Evolutionary conservation across 2,888 invertebrate species (phyloP).

Genomic region (Lydus trimaculatus): DNA sequence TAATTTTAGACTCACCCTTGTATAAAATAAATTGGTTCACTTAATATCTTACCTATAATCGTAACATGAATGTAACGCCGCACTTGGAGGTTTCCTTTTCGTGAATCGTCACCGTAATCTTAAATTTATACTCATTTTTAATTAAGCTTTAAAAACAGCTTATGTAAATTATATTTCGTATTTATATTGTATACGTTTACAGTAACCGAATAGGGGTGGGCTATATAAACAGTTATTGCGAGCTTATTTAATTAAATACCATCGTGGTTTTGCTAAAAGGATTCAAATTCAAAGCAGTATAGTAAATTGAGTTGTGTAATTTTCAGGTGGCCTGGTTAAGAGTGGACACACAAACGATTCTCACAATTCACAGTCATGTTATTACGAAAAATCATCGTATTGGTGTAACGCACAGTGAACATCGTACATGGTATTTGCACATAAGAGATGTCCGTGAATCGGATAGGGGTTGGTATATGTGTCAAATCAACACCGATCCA

Average conservation of each 20-base stretch:
- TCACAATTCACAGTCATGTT: slow-evolving; percentile 88
- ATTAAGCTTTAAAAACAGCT: slow-evolving; percentile 44
- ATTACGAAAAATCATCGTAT: slow-evolving; percentile 91
- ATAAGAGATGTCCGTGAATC: slow-evolving; percentile 80
- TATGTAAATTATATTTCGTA: slow-evolving; percentile 42
- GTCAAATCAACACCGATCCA: slow-evolving; percentile 78
- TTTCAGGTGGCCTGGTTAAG: slow-evolving; percentile 88
- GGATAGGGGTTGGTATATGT: slow-evolving; percentile 87
- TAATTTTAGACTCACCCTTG: too few species aligned
- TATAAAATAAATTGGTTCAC: background rate
- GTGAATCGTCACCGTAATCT: slow-evolving; percentile 32
- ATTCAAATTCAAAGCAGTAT: slow-evolving; percentile 14
- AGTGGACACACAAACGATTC: slow-evolving; percentile 88
- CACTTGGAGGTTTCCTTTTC: slow-evolving; percentile 14
- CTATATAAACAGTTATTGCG: slow-evolving; percentile 27
- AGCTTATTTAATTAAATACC: slow-evolving; percentile 29
- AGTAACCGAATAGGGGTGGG: background rate
- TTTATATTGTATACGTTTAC: slow-evolving; percentile 3
- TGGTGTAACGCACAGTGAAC: slow-evolving; percentile 79
- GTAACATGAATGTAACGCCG: slow-evolving; percentile 32
- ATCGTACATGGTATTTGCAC: slow-evolving; percentile 82
- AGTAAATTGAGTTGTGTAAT: slow-evolving; percentile 28
- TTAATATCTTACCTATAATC: slow-evolving; percentile 23
- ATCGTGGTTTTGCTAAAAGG: slow-evolving; percentile 22
- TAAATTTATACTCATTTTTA: slow-evolving; percentile 42